A percentile compares a stretch with the other conserved stretches of the same genome.
phyloP scores from a whole-genome alignment of 2,797 vertebrate genomes.

The Prionace glauca region DNA sequence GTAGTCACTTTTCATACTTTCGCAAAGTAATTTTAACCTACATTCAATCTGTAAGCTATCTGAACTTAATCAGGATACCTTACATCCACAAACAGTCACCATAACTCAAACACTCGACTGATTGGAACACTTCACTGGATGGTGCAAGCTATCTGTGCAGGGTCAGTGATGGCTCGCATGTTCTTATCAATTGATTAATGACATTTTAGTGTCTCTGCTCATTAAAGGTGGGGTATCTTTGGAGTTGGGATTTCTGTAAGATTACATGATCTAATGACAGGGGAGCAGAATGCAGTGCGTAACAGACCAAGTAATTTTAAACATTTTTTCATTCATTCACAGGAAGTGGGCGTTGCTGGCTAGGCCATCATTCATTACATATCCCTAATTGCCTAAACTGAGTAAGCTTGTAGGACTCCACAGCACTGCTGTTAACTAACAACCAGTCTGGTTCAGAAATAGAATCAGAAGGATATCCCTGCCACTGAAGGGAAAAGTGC shows the following conservation, averaged over 20 bases:
- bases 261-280: not conserved
- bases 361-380: no score
- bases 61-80: not conserved
- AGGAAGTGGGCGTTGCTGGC: no score
- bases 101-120: not conserved
- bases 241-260: not conserved
- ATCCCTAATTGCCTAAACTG: not conserved
- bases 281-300: not conserved
- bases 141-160: not conserved
- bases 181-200: not conserved
- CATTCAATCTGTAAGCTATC: not conserved
- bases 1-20: not conserved
- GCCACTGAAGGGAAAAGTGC: no score
- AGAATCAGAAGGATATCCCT: not conserved
- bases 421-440: not conserved
- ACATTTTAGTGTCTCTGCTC: not conserved
- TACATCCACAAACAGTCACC: not conserved
- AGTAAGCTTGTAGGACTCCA: not conserved
- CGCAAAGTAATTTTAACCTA: not conserved
- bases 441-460: not conserved
- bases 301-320: no score
- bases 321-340: no score
- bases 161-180: not conserved
- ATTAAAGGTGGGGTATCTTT: not conserved
- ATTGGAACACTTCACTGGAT: not conserved